Evolutionary conservation across 2,113 vertebrate species (phyloP), one percentile per base, ranked within the genome.

Genomic region (Hippocampus mohnikei): DNA sequence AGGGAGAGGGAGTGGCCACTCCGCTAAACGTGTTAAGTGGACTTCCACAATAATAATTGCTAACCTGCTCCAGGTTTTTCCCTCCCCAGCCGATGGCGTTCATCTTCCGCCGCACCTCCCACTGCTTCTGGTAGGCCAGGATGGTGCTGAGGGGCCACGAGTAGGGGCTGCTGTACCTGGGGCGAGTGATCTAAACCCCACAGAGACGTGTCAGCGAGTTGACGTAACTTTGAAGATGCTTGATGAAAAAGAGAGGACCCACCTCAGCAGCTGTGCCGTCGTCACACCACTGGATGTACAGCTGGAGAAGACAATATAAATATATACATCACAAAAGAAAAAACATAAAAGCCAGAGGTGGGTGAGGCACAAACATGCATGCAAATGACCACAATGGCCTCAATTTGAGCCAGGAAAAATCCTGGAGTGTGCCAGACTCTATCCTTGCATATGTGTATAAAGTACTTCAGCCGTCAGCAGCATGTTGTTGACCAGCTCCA

Each of bases 221-320:
- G 42, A 46, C 13, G 23, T 5, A 1, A 20, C 10, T 37, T 37
- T 61, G 59, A 33, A 16, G 27, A 37, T 5, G 12, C 27, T 29
- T 18, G 2, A 6, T 8, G 10, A 23, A n/a, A 11, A 50, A 8
- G 33, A 23, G 2, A 37, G 2, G 15, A 63, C 85, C 10, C 64
- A 89, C 96, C 96, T 98, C 95, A 79, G 94, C 85, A 76, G 95
- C 94, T 81, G 96, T 98, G 84, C 92, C 90, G 74, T 96, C 94
- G 84, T 99, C 96, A 90, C 97, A 99, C 96, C 96, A 98, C 79
- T 98, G 97, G 86, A 98, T 93, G 90, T 95, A 98, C 77, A 98
- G 82, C 97, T 98, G 92, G 58, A 74, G 13, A 55, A 44, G 29
- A 27, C 16, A 44, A 44, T 44, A 44, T 44, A 13, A 37, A 37